Percentiles rank a stretch among this genome's conserved stretches.
phyloP scores from a whole-genome alignment of 2,113 vertebrate species.

The Amblyopsis rosae region DNA sequence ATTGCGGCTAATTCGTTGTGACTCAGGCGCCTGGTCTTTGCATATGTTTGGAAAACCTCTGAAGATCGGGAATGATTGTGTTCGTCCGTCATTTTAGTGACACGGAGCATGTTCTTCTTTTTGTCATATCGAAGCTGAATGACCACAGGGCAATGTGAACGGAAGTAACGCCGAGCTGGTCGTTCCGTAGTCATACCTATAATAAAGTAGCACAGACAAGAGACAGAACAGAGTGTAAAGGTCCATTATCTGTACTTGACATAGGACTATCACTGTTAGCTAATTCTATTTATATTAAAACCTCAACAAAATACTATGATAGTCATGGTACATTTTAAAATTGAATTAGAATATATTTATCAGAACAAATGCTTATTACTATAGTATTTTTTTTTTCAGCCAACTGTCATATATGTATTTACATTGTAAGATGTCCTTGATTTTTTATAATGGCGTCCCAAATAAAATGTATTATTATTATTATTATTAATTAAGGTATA shows the following conservation, averaged over 20 bases:
- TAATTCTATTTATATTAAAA: neutral
- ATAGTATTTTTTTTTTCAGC: too few relatives aligned
- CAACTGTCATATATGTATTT: too few relatives aligned
- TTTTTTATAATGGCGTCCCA: too few relatives aligned
- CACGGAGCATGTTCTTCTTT: neutral
- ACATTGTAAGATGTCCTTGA: too few relatives aligned
- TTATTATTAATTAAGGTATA: too few relatives aligned
- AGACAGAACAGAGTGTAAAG: neutral
- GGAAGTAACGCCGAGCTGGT: neutral
- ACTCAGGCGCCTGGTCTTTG: neutral
- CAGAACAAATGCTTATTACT: too few relatives aligned
- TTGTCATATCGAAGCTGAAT: constrained; percentile 5
- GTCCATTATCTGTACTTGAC: neutral
- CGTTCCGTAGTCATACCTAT: neutral
- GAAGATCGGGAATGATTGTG: constrained; percentile 2
- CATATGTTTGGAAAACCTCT: neutral
- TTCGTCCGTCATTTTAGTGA: neutral
- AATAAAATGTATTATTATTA: too few relatives aligned
- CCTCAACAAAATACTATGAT: neutral
- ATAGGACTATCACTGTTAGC: neutral
- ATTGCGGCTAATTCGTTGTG: too few relatives aligned
- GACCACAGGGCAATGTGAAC: neutral
- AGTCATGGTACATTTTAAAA: too few relatives aligned
- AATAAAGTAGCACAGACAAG: neutral
- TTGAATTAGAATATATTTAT: too few relatives aligned